These are phyloP conservation scores for Linurgus olivaceus DNA, from an alignment of 2,797 vertebrate genomes.

Conservation along the genomic window DNA sequence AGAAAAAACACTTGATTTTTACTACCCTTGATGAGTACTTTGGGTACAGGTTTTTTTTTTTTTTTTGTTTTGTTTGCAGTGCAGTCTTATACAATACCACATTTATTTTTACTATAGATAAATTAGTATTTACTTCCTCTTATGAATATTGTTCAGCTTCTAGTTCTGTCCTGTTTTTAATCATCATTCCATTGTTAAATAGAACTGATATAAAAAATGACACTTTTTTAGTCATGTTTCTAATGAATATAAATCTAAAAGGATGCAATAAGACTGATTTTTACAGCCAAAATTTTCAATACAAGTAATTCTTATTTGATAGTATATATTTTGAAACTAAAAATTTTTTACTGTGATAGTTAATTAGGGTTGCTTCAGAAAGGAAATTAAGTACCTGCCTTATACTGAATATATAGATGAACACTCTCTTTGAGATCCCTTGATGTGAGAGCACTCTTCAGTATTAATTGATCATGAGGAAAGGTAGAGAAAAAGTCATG, in stretches of 20 bases:
- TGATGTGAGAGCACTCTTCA: neutral
- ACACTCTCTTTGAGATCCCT: neutral
- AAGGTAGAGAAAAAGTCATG: neutral
- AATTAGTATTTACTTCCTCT: neutral
- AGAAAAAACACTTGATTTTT: neutral
- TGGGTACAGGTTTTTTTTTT: rapidly evolving
- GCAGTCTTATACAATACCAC: neutral
- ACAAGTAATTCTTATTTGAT: neutral
- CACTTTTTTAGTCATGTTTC: neutral
- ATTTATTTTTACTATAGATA: neutral
- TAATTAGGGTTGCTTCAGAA: neutral
- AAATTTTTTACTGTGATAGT: neutral
- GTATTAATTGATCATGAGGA: neutral
- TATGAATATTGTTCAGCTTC: neutral
- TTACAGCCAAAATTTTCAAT: neutral
- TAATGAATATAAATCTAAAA: neutral
- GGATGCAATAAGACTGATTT: neutral
- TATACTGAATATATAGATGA: neutral
- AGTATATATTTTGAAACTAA: neutral
- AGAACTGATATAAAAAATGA: neutral
- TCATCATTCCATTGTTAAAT: neutral
- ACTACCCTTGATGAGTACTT: neutral
- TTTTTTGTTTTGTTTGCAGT: neutral
- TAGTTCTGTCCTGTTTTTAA: neutral
- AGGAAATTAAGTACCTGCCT: neutral